Base-by-base conservation (phyloP, 2,888 invertebrate genomes). In the Spialia ferax region DNA sequence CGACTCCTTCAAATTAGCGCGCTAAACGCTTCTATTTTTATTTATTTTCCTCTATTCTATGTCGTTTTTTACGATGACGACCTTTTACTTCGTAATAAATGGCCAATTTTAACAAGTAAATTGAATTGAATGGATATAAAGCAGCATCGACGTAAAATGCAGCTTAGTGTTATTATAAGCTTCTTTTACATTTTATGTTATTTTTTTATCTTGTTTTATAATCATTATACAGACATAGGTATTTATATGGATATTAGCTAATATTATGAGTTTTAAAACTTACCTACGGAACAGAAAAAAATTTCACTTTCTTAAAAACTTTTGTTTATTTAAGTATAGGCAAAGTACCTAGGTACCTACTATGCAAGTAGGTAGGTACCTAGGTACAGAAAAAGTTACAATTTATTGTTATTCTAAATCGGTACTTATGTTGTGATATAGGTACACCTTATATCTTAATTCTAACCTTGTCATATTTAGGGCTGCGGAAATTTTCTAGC, bases 1-100 rank as follows among this genome's bases (percentile, higher is more conserved):
- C 79, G 82, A 81, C 85, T 87, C 82, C 83, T 87, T 88, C 88
- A 89, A 92, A 93, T 93, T 93, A 93, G 92, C 86, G 77, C 81
- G 75, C 86, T 89, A 78, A 79, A 77, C 77, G 77, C 75, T 76
- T 71, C 70, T 32, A 8, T 32, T 32, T 6, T 7, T 32, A 32
- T 32, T 32, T 32, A 8, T 32, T 32, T 32, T 32, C 8, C 32
- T 32, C 7, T 71, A 70, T 75, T 75, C 59, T 50, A 70, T 72
- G 69, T 71, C 64, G 48, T 69, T 72, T 72, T 73, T 74, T 75
- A 76, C 73, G 71, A 70, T 68, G 59, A 64, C 66, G 54, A 59
- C 70, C 69, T 64, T 57, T 55, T 62, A 54, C 60, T 56, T 56
- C 45, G 56, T 56, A 56, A 62, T 62, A 62, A 62, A 62, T 62